Evolutionary conservation across 2,113 vertebrate species (phyloP).

Genomic region (Poeciliopsis retropinna): DNA sequence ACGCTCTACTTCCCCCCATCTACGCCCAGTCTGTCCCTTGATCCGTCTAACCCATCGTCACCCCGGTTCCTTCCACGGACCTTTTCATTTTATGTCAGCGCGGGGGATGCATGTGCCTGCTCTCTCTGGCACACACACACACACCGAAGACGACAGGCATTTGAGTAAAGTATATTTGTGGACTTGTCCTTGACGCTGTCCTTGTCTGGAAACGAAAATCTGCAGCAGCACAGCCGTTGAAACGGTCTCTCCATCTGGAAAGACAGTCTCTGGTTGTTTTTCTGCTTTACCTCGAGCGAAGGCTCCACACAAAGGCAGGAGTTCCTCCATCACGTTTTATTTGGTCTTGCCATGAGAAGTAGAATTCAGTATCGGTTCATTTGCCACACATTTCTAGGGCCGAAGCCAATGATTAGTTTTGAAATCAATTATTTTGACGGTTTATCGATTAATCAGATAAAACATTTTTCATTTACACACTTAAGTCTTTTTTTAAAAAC

Average conservation of each 20-base stretch:
- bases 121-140: background rate
- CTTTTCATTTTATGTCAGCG: slow-evolving; percentile 8
- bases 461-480: too few species aligned
- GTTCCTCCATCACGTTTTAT: slow-evolving; percentile 20
- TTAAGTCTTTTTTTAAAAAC: too few species aligned
- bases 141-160: slow-evolving; percentile 3
- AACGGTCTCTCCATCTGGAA: slow-evolving; percentile 8
- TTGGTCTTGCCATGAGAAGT: background rate
- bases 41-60: slow-evolving; percentile 4
- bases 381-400: background rate
- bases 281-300: slow-evolving; percentile 1
- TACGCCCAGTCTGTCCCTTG: slow-evolving; percentile 17
- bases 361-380: background rate
- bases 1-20: slow-evolving; percentile 53
- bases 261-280: slow-evolving; percentile 32
- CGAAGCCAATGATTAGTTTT: too few species aligned
- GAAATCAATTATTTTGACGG: too few species aligned
- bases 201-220: slow-evolving; percentile 45
- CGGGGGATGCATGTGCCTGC: background rate
- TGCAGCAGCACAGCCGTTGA: slow-evolving; percentile 14
- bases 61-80: background rate
- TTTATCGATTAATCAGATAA: too few species aligned
- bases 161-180: slow-evolving; percentile 21
- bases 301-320: background rate
- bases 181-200: slow-evolving; percentile 66